Conservation (phyloP, 2,888 invertebrate genomes). For the Chrysolina haemoptera region DNA sequence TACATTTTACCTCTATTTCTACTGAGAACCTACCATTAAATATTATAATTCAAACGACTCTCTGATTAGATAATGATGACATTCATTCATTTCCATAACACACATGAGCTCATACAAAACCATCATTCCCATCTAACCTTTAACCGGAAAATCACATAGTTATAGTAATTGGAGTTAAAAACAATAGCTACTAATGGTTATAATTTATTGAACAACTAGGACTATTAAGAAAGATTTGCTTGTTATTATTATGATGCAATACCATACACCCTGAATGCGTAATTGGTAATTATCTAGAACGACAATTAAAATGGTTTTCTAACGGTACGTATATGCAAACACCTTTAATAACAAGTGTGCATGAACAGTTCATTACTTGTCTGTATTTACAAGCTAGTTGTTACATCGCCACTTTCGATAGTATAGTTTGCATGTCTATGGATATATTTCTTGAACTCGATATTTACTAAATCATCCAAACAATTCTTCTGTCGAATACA, state of each 20-base stretch:
- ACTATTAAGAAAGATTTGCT: slow-evolving; percentile 39
- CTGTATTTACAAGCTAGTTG: slow-evolving; percentile 17
- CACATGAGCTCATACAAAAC: slow-evolving; percentile 8
- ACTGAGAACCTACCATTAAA: neutral
- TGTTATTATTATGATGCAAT: slow-evolving; percentile 40
- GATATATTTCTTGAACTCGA: neutral
- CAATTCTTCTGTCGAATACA: no score
- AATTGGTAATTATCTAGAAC: slow-evolving; percentile 40
- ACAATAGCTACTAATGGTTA: slow-evolving; percentile 36
- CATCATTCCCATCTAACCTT: slow-evolving; percentile 19
- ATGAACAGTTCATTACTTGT: slow-evolving; percentile 27
- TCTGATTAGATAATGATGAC: slow-evolving; percentile 8
- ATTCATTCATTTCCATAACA: slow-evolving; percentile 20
- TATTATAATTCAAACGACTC: neutral
- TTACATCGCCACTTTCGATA: slow-evolving; percentile 7
- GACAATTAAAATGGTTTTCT: slow-evolving; percentile 35
- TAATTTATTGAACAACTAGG: slow-evolving; percentile 37
- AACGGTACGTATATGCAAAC: slow-evolving; percentile 28
- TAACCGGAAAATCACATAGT: slow-evolving; percentile 15
- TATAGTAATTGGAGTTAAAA: slow-evolving; percentile 20
- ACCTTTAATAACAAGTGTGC: slow-evolving; percentile 26
- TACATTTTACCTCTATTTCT: neutral
- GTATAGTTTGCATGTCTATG: slow-evolving; percentile 6
- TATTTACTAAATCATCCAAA: neutral
- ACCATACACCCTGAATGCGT: slow-evolving; percentile 36